Percentiles rank a stretch among this genome's conserved stretches.
Evolutionary conservation across 2,113 vertebrate genomes (phyloP).

Genomic region (Gopherus flavomarginatus): DNA sequence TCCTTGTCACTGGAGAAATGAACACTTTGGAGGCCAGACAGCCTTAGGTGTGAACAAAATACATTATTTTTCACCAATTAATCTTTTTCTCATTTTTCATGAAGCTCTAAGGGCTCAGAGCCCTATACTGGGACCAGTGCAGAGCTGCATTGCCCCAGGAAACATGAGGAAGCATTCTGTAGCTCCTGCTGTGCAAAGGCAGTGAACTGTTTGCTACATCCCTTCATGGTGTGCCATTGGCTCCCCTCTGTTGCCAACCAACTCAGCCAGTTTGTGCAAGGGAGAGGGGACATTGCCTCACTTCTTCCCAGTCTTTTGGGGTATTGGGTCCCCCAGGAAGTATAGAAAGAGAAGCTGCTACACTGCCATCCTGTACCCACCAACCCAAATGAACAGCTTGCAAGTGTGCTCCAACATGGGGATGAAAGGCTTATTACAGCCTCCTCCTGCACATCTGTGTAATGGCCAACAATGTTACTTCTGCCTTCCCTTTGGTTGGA

Average conservation of each 20-base stretch:
- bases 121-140: neutral
- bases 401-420: neutral
- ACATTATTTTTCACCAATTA: constrained; percentile 71
- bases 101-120: neutral
- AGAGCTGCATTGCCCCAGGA: neutral
- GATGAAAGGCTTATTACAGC: neutral
- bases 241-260: neutral
- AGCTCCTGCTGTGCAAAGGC: neutral
- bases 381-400: neutral
- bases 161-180: neutral
- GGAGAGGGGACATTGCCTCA: neutral
- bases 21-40: constrained; percentile 46
- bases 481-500: neutral
- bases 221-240: neutral
- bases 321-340: neutral
- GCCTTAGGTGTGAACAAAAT: constrained; percentile 59
- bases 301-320: neutral
- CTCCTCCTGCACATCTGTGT: neutral
- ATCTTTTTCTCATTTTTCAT: neutral
- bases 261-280: neutral
- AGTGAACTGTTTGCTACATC: neutral
- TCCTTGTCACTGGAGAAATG: constrained; percentile 53
- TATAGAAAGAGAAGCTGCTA: neutral
- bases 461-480: neutral
- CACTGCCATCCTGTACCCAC: neutral